Base-by-base conservation (phyloP, 2,888 invertebrate genomes). In the Alviniconcha strummeri region DNA sequence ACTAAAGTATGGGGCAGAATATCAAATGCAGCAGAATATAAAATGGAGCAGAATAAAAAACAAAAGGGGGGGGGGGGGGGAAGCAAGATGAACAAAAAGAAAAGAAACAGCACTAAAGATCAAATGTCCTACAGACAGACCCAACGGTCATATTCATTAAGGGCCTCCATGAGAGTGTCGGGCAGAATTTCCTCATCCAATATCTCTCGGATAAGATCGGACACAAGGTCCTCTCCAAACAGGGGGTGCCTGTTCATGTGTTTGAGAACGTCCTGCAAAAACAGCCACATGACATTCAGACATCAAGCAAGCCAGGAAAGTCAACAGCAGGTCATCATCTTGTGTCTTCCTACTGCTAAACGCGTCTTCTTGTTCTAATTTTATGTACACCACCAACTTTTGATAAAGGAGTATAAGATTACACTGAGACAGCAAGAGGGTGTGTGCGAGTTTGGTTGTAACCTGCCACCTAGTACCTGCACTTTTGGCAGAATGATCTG, bases 111-210 rank as follows among this genome's bases (percentile, higher is more conserved):
- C 8, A 7, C 19, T 19, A 19, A 19, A 17, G 9, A 55, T 17
- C n/a, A 72, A 72, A 72, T 55, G 52, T 60, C 4, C 64, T 15
- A 67, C 80, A 79, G 76, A 54, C 5, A 11, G 56, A 54, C 15
- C 36, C 55, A 55, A 81, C 81, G 84, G 36, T 87, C 87, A 77
- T 69, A 82, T 69, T 89, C 89, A 83, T 87, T 87, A n/a, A 90
- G 81, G 15, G 87, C 86, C 69, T 91, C 90, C 74, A 90, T 89
- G n/a, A 91, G 85, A 36, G 89, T 69, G 81, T 91, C 91, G 2
- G 91, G 91, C 15, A 91, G 86, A n/a, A 91, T 83, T 54, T 91
- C 91, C 52, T 91, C 90, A 71, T 91, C 89, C 84, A 91, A 83
- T 76, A 85, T 86, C 60, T 90, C 89, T 15, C 87, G 85, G 60